A percentile compares a stretch with the other conserved stretches of the same genome.
phyloP scores from a whole-genome alignment of 2,888 invertebrate genomes.

The Notodonta dromedarius region DNA sequence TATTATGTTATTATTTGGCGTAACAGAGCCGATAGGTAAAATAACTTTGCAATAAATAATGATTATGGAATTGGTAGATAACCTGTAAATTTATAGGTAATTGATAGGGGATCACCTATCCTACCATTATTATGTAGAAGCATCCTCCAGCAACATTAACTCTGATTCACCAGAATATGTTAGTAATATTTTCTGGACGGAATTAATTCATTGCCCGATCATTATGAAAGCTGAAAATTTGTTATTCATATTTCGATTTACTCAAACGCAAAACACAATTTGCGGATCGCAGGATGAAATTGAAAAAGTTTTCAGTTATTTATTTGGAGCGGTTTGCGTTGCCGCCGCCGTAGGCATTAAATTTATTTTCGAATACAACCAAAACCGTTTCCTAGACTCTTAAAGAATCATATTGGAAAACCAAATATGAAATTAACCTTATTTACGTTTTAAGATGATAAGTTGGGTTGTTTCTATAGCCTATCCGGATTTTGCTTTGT shows the following conservation, averaged over 20 bases:
- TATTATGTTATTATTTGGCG: constrained; percentile 46
- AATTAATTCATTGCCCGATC: constrained; percentile 65
- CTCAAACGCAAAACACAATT: constrained; percentile 81
- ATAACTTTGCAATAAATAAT: neutral
- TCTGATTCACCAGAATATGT: neutral
- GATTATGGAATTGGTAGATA: too few species aligned
- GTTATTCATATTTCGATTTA: constrained; percentile 80
- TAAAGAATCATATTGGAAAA: too few species aligned
- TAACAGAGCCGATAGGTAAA: constrained; percentile 23
- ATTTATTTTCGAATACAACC: constrained; percentile 67
- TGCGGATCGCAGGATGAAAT: constrained; percentile 77
- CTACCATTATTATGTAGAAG: too few species aligned
- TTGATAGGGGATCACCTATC: too few species aligned
- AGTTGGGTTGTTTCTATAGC: too few species aligned
- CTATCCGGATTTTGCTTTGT: too few species aligned
- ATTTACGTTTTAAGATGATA: too few species aligned
- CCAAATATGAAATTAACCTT: too few species aligned
- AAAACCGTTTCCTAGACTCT: constrained; percentile 37
- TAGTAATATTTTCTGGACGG: constrained; percentile 49
- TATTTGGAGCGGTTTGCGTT: constrained; percentile 72
- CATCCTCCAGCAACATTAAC: too few species aligned
- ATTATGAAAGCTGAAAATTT: constrained; percentile 70
- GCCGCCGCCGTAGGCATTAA: constrained; percentile 64
- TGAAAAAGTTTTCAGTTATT: constrained; percentile 82
- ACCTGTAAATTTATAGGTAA: too few species aligned